Percentiles rank a stretch among this genome's conserved stretches.
These are phyloP conservation scores for Salarias fasciatus DNA, from an alignment of 2,797 vertebrate species.

Conservation along the genomic window DNA sequence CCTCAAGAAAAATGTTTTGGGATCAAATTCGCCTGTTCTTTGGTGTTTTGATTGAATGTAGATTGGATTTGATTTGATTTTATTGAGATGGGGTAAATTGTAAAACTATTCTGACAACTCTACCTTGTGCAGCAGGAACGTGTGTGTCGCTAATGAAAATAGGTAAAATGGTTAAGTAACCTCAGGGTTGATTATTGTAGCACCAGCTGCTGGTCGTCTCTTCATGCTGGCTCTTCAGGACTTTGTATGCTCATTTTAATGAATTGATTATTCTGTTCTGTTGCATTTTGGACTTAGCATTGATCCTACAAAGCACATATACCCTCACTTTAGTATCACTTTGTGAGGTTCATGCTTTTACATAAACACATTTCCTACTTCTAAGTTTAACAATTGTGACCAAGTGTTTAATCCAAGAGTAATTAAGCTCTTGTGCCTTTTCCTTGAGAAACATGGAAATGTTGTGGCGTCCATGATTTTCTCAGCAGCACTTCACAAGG, in stretches of 20 bases:
- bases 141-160: not conserved
- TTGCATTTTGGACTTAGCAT: not conserved
- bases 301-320: not conserved
- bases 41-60: constrained; percentile 2
- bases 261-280: not conserved
- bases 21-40: not conserved
- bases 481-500: no score
- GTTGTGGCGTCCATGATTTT: no score
- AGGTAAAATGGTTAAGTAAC: not conserved
- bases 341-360: no score
- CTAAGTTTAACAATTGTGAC: no score
- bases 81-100: not conserved
- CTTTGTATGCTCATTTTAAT: not conserved
- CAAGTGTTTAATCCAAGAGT: no score
- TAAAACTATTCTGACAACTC: not conserved
- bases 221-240: not conserved
- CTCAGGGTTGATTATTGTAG: not conserved
- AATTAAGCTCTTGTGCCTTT: no score
- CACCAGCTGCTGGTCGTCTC: not conserved
- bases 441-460: no score
- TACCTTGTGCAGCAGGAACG: no score
- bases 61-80: not conserved
- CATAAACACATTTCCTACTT: no score
- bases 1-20: not conserved
- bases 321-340: no score